Evolutionary conservation across 2,113 vertebrate genomes (phyloP).

Genomic region (Hippocampus zosterae): DNA sequence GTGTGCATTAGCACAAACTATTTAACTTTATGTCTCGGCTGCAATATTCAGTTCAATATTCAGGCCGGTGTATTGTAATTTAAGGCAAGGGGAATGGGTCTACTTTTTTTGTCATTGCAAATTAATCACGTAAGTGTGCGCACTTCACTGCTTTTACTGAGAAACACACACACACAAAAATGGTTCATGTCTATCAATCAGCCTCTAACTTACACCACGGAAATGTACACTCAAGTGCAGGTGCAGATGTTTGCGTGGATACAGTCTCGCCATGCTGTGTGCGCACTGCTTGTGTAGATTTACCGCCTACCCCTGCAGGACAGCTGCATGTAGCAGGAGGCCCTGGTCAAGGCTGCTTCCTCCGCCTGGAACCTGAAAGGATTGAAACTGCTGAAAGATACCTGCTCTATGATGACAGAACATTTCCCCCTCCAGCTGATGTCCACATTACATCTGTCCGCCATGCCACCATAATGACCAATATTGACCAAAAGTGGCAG

Average conservation of each 20-base stretch:
- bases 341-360: conserved; percentile 64
- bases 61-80: neutral
- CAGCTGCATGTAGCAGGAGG: conserved; percentile 53
- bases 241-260: conserved; percentile 13
- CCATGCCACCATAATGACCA: conserved; percentile 10
- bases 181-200: neutral
- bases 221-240: neutral
- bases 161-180: neutral
- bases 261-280: neutral
- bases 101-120: too few species aligned
- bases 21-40: neutral
- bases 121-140: too few species aligned
- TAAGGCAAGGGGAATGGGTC: neutral
- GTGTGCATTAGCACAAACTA: neutral
- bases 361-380: conserved; percentile 52
- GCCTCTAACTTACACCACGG: neutral
- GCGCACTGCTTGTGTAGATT: conserved; percentile 44
- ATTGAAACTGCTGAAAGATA: conserved; percentile 65
- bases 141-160: neutral
- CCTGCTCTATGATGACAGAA: conserved; percentile 60
- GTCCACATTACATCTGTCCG: conserved; percentile 41
- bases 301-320: conserved; percentile 46
- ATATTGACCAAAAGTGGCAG: neutral
- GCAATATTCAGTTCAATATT: neutral
- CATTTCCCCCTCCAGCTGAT: conserved; percentile 54